Base-by-base conservation (phyloP, 2,888 invertebrate genomes). In the Drosophila putrida region DNA sequence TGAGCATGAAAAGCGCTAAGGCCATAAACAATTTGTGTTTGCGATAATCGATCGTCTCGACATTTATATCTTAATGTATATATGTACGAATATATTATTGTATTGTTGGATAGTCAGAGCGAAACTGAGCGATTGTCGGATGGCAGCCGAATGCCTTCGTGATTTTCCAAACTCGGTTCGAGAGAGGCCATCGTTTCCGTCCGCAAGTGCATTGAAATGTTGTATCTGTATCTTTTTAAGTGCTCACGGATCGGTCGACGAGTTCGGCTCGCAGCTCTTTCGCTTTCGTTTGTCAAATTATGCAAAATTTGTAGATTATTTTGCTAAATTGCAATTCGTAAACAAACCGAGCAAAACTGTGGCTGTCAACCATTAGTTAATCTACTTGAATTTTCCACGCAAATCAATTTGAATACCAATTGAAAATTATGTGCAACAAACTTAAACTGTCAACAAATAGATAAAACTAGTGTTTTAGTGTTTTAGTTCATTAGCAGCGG, bases 181-280 rank as follows among this genome's bases (percentile, higher is more conserved):
- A 43, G 41, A 59, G 49, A 44, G 31, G 27, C 4, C 25, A 38
- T 15, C 36, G 55, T 27, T 9, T 57, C 44, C 64, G 64, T 33
- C 39, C 35, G 33, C 28, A 15, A 62, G 15, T 36, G 44, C 59
- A 55, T 20, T 41, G 4, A 58, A 27, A 46, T 35, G 25, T 33
- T 57, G 57, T 64, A 27, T 35, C 38, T 62, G 49, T 41, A 25
- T 55, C 13, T 47, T 43, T 44, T 75, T 44, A 41, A 47, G 62
- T 57, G 36, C 35, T 54, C 44, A 31, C 54, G 39, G 72, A 57
- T 63, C 75, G 59, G 10, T 76, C 27, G 58, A 35, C 20, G 54
- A 13, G 57, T 13, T 44, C 36, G 44, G 33, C 33, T 33, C 46
- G 57, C 46, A n/a, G 33, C 27, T 43, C 38, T 58, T 36, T 59